These are phyloP conservation scores for Agriopis marginaria DNA, from an alignment of 2,888 invertebrate genomes.

Conservation along the genomic window DNA sequence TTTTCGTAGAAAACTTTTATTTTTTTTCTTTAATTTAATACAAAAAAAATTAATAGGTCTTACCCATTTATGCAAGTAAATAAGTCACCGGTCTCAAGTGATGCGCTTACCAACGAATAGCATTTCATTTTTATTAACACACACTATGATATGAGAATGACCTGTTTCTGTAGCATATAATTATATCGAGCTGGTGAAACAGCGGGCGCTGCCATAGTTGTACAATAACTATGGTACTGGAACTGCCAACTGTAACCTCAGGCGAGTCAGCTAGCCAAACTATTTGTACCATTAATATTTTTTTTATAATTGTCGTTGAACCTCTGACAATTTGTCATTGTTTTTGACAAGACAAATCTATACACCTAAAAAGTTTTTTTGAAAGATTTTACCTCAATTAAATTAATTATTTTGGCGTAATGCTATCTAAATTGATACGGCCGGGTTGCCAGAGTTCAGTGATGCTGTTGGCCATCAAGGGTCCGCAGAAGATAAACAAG, in stretches of 20 bases:
- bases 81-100: too few relatives aligned
- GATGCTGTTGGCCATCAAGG: slow-evolving; percentile 38
- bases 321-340: background rate
- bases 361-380: background rate
- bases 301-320: background rate
- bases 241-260: background rate
- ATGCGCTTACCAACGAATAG: too few relatives aligned
- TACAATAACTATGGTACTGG: background rate
- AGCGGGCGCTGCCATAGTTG: too few relatives aligned
- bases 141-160: too few relatives aligned
- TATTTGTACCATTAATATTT: background rate
- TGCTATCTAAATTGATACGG: slow-evolving; percentile 64
- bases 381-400: background rate
- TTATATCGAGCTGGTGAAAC: too few relatives aligned
- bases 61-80: too few relatives aligned
- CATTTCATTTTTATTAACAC: too few relatives aligned
- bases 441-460: slow-evolving; percentile 20
- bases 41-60: too few relatives aligned
- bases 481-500: slow-evolving; percentile 35
- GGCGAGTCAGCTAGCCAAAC: background rate
- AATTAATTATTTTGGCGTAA: slow-evolving; percentile 37
- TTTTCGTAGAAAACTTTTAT: too few relatives aligned
- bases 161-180: too few relatives aligned
- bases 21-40: too few relatives aligned
- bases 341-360: slow-evolving; percentile 15